Conservation (phyloP, 2,888 invertebrate genomes). For the Hypselothyrea guttata region DNA sequence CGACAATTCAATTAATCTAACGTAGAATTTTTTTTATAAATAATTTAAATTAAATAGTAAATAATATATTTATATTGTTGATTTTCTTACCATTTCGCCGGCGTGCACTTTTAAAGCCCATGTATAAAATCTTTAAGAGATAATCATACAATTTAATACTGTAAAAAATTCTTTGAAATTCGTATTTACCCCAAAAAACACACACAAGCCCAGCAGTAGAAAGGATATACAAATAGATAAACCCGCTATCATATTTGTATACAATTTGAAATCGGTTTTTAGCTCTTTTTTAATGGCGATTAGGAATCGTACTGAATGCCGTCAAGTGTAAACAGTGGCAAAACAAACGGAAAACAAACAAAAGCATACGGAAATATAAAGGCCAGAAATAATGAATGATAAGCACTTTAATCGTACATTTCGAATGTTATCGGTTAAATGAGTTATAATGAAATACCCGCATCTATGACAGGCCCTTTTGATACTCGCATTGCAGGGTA, state of each 20-base stretch:
- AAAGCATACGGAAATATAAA: slow-evolving; percentile 24
- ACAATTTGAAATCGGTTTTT: slow-evolving; percentile 3
- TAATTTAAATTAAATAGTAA: too few species aligned
- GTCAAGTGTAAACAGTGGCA: slow-evolving; percentile 1
- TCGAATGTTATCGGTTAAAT: slow-evolving; percentile 56
- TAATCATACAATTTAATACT: not conserved
- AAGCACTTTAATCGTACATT: slow-evolving; percentile 42
- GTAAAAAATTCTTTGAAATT: not conserved
- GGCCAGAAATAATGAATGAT: slow-evolving; percentile 26
- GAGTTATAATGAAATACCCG: slow-evolving; percentile 31
- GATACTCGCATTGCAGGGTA: too few species aligned
- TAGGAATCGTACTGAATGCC: slow-evolving; percentile 34
- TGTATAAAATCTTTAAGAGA: not conserved
- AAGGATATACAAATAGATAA: slow-evolving; percentile 30
- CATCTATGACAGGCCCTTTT: slow-evolving; percentile 39
- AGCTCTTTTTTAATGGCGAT: slow-evolving; percentile 13
- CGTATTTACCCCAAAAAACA: slow-evolving; percentile 40
- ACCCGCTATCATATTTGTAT: slow-evolving; percentile 23
- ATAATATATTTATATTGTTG: not conserved
- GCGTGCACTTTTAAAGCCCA: not conserved
- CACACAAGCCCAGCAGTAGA: slow-evolving; percentile 18
- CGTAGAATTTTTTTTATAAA: too few species aligned
- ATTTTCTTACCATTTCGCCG: slow-evolving; percentile 21
- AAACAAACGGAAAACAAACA: not conserved
- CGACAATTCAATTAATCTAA: too few species aligned